Percentiles rank a stretch among this genome's conserved stretches.
Conservation (phyloP, 1,140 invertebrate genomes). For the Leptopilina boulardi region DNA sequence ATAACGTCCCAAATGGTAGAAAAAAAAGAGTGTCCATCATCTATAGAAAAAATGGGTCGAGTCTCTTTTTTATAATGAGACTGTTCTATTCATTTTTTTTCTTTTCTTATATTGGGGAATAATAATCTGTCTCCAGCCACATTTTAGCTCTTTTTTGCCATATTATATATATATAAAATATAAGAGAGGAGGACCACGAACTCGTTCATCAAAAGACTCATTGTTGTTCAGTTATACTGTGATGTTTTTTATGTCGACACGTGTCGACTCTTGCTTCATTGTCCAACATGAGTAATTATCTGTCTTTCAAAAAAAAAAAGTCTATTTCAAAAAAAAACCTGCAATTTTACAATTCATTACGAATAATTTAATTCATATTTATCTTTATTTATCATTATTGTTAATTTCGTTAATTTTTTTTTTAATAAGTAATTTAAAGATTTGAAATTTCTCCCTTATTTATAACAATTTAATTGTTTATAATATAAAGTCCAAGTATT, state of each 20-base stretch:
- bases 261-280: not conserved
- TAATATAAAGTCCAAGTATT: too few relatives aligned
- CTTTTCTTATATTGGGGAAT: not conserved
- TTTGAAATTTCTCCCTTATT: too few relatives aligned
- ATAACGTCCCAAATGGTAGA: not conserved
- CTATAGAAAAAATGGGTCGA: slow-evolving; percentile 5
- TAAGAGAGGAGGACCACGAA: not conserved
- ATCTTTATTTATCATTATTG: too few relatives aligned
- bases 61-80: slow-evolving; percentile 5
- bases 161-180: not conserved
- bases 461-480: too few relatives aligned
- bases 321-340: not conserved
- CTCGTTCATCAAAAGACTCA: slow-evolving; percentile 10
- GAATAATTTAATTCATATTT: too few relatives aligned
- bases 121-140: not conserved
- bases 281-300: not conserved
- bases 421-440: too few relatives aligned
- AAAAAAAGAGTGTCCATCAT: not conserved
- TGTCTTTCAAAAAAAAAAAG: not conserved
- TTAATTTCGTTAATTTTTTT: too few relatives aligned
- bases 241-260: slow-evolving; percentile 12
- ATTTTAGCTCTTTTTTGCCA: not conserved
- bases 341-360: too few relatives aligned
- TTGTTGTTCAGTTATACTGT: slow-evolving; percentile 2
- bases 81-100: slow-evolving; percentile 13